Base-by-base conservation (phyloP, 2,113 vertebrate species). In the Barbus barbus region DNA sequence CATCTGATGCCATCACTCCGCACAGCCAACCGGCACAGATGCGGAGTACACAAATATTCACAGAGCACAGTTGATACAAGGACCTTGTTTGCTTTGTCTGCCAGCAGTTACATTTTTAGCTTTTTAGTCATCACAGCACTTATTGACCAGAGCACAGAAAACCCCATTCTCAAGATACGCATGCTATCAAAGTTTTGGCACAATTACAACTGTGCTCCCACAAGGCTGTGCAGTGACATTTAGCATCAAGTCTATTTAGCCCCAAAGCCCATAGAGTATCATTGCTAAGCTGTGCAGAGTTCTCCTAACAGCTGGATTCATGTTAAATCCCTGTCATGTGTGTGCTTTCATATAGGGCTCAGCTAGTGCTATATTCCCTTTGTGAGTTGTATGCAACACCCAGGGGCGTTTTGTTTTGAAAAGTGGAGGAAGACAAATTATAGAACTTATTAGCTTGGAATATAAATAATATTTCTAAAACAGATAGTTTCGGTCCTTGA, bases 241-340 rank as follows among this genome's bases (percentile, higher is more conserved):
- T 71, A 36, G 28, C 79, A 71, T 71, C 63, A 51, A 82, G 28
- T 82, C 65, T 71, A 26, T 69, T 81, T 81, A 81, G 79, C n/a
- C 46, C 44, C 61, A 48, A 36, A 46, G 78, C 38, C 60, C 78
- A 65, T 20, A 48, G 60, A 53, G 65, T 14, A 53, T 82, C 3
- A 46, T 3, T 53, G 20, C 65, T 81, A 69, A 81, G 26, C 63
- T 80, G 41, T 80, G 26, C 7, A 14, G 60, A 67, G 78, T 65
- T 65, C 60, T 82, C 79, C 2, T 69, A 71, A 82, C 79, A 82
- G 79, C 79, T 82, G 79, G 65, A 82, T 82, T 56, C 65, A 71
- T 82, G 56, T 79, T 60, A 79, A 79, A 44, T 14, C 20, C 33
- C 18, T 46, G 72, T 46, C 38, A 44, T 86, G 86, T 78, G 44